Base-by-base conservation (phyloP, 2,797 vertebrate genomes). In the Lutjanus argentimaculatus region DNA sequence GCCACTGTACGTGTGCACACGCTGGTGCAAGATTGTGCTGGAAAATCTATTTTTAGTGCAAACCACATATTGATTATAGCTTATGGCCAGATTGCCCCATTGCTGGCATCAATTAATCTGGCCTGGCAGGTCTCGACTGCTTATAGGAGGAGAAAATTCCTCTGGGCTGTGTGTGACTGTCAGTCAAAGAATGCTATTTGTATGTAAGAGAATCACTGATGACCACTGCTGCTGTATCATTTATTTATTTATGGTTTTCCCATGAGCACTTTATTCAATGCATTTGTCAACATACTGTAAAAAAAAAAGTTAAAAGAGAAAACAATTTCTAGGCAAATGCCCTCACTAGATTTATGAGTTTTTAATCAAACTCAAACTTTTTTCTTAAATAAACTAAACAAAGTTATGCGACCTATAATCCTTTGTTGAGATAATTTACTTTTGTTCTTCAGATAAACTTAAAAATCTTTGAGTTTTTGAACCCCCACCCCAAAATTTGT, bases 61-160 rank as follows among this genome's bases (percentile, higher is more conserved):
- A 82, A 84, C 67, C 56, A 69, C 46, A 14, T 91, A 93, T 92
- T 91, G 91, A 93, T 93, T 90, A 89, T 85, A 93, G 86, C 78
- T 93, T 87, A 91, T 87, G 85, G 84, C 72, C 69, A 79, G 82
- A 92, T 91, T 89, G 77, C 48, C 72, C 82, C 58, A 72, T 92
- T 93, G 86, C 72, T 67, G 76, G 52, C 76, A 68, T 89, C 59
- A 80, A 65, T 89, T 72, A 82, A 87, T 79, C 80, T 62, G 61
- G 25, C 77, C 68, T 77, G 84, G 73, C 80, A 84, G 68, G 46
- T 72, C 63, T 63, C 6, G n/a, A 61, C 80, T 49, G 68, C 59
- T 71, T 66, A 63, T 15, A 65, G 8, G 51, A 16, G 72, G 68
- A 67, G 40, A 58, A 58, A 70, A 77, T 59, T 82, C 75, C 75